phyloP scores from a whole-genome alignment of 2,113 vertebrate species.

The Cairina moschata region DNA sequence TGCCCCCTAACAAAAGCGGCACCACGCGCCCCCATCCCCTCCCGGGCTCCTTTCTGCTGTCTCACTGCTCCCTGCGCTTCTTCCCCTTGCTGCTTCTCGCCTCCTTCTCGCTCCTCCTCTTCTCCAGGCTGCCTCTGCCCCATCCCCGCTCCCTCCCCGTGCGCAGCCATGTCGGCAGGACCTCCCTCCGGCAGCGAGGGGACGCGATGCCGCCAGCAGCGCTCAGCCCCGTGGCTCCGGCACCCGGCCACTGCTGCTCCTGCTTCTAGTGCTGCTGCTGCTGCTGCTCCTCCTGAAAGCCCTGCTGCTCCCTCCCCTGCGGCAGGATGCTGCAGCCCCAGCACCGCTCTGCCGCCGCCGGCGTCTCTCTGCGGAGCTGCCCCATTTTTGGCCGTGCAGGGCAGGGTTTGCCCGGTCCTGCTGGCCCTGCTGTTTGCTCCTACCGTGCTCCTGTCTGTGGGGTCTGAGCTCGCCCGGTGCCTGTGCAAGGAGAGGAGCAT shows the following conservation, averaged over 20 bases:
- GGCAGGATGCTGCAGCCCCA: not conserved
- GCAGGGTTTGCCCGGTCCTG: not conserved
- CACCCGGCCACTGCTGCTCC: not conserved
- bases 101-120: not conserved
- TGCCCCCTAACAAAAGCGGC: not conserved
- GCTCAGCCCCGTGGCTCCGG: not conserved
- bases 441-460: not conserved
- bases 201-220: no score
- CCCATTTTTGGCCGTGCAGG: not conserved
- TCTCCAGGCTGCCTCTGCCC: not conserved
- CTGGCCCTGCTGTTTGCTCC: not conserved
- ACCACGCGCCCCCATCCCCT: not conserved
- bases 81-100: fast-evolving
- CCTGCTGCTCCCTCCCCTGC: not conserved
- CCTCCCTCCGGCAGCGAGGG: no score
- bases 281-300: not conserved
- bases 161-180: not conserved
- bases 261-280: not conserved
- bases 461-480: not conserved
- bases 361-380: not conserved
- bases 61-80: not conserved
- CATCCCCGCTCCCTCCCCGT: not conserved
- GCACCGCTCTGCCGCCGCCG: fast-evolving
- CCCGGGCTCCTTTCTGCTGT: not conserved
- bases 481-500: not conserved